Evolutionary conservation across 1,140 invertebrate genomes (phyloP), one percentile per base, ranked within the genome.

Genomic region (Ruditapes philippinarum): DNA sequence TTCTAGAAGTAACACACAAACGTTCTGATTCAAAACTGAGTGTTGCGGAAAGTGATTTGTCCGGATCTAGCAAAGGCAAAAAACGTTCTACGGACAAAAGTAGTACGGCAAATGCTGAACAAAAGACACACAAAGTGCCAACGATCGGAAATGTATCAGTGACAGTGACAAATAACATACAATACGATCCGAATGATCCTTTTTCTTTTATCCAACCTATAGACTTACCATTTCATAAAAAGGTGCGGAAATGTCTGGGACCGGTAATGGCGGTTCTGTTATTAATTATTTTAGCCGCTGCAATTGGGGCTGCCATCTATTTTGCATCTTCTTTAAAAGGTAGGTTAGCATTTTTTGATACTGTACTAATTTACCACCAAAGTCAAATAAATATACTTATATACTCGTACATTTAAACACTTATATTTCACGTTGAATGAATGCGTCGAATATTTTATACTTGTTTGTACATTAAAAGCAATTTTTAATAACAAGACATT

Each of bases 161-260:
- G 25, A 88, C 76, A 38, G 87, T 88, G 22, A 88, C 76, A 28
- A 87, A 87, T 38, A 74, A 81, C 42, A 54, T 82, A 57, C 54
- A 70, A 22, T 88, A 88, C 45, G 76, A 88, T 25, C 87, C 87
- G 0, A 88, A 88, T 74, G 87, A 88, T 45, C 87, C 87, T 54
- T 88, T 88, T 42, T 36, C 62, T 12, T 88, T 88, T 74, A 82
- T 88, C 12, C 87, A 88, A 74, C 78, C 76, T 57, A 36, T 88
- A 2, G 79, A 82, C 51, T 33, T 88, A 40, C 87, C 87, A 33
- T 74, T 88, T 14, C 78, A 81, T 45, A 42, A 54, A 22, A 81
- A 82, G 36, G 31, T 88, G 4, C 28, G 74, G 38, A 88, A 88
- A 60, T 88, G 86, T 57, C 14, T 57, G 0, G 60, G 76, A 45